Evolutionary conservation across 2,113 vertebrate species (phyloP), one percentile per base, ranked within the genome.

Genomic region (Eonycteris spelaea): DNA sequence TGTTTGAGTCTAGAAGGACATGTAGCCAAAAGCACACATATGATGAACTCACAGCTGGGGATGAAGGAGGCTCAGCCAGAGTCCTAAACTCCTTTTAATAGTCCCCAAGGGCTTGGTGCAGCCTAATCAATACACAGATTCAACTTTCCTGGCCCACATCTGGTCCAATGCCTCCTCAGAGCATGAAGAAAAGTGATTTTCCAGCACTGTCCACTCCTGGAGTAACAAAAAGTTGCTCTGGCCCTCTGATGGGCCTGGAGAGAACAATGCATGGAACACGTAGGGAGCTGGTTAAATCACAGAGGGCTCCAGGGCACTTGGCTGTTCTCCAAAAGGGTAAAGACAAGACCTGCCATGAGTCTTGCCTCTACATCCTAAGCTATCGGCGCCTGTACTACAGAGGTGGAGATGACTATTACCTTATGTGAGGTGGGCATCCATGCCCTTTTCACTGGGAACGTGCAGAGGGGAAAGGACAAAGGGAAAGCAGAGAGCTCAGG

Each of bases 251-350:
- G 75, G 51, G 84, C 33, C 45, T 59, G 38, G 43, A 83, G 18
- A 88, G 16, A 89, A 78, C 24, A 67, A 55, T 63, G 22, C 35
- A 71, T 8, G 19, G 35, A 28, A 43, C 10, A 92, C 7, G 30
- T 2, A 2, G 10, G 14, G 40, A 85, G 48, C 7, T 95, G 40
- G 22, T 40, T 86, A 55, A 30, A 78, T 43, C 40, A 88, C 24
- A 95, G 63, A 96, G n/a, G 57, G 13, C 9, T 82, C n/a, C 22
- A 84, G 14, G 73, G n/a, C 53, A 12, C 80, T 87, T 68, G 79
- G 61, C 28, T 94, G 9, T 75, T 89, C 45, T 85, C 40, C 33
- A 93, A 85, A 95, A 92, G 59, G 33, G 35, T 83, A n/a, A 92
- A 92, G 38, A 77, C 22, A 95, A 95, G 35, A 55, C 15, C 33